Evolutionary conservation across 53 echinoderm and acorn worm species (phyloP), one percentile per base, ranked within the genome.

Genomic region (Pentamera pediparva): DNA sequence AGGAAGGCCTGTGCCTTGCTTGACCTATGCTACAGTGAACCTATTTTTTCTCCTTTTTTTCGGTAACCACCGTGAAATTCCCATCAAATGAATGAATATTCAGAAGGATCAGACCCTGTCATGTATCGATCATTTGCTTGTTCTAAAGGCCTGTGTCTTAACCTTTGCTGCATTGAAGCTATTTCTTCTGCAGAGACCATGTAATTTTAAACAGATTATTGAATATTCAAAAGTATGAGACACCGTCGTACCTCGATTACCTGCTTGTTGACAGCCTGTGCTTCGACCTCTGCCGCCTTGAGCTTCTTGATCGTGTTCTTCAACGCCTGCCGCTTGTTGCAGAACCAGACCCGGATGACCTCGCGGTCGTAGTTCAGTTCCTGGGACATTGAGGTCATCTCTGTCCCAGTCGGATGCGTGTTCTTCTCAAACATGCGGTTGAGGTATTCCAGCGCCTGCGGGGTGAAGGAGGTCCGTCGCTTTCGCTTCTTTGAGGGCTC

Each of bases 281-380:
- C 73, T 37, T 72, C 73, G 5, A 78, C 64, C 40, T 92, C 88
- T 26, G 81, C 88, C 1, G 98, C 92, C 69, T 98, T 98, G 51
- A 98, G 73, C 40, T 98, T 98, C 84, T 98, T 98, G 61, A 98
- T 98, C 22, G 98, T 98, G 75, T 98, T 98, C 47, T 98, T 98
- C 59, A 98, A 79, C 1, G 98, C 98, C 74, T 98, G 98, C 13
- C 98, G 74, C 76, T 98, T 98, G 86, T 98, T 98, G 76, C 98
- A 98, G 79, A 98, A 98, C 98, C 98, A 98, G 25, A 98, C 98
- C 19, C 98, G 69, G 48, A 98, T 91, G 26, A 98, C 98, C 83
- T 98, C 98, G 21, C 98, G 63, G 61, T 98, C 98, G 61, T 98
- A 98, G 81, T 88, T 92, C 78, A 98, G 71, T 69, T 98, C 91